Evolutionary conservation across 1,140 invertebrate genomes (phyloP).

Genomic region (Ridgeia piscesae): DNA sequence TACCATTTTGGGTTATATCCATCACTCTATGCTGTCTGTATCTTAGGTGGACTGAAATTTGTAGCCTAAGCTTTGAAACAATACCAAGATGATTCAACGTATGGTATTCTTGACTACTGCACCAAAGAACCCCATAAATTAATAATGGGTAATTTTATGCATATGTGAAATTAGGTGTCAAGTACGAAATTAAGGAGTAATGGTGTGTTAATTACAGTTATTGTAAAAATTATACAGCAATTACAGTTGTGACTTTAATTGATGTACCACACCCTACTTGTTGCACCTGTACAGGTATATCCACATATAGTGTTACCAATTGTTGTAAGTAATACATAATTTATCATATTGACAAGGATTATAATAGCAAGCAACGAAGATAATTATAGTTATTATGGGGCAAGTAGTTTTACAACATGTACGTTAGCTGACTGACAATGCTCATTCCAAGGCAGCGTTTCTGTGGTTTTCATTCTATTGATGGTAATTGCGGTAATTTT

Average conservation of each 20-base stretch:
- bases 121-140: no score
- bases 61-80: no score
- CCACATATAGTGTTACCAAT: background rate
- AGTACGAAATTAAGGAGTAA: no score
- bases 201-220: no score
- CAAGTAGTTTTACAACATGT: background rate
- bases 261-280: background rate
- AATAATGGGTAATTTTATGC: no score
- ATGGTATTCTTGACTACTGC: no score
- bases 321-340: background rate
- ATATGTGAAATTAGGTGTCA: no score
- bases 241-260: background rate
- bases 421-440: background rate
- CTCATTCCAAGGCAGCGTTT: background rate
- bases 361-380: background rate
- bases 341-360: background rate
- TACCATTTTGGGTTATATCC: no score
- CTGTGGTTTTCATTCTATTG: background rate
- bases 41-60: no score
- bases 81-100: no score
- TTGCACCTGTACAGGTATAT: background rate
- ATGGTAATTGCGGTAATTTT: background rate
- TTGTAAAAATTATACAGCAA: no score
- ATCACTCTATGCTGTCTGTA: no score
- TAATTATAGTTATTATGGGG: background rate